Evolutionary conservation across 1,140 invertebrate species (phyloP).

Genomic region (Drosophila sp.): DNA sequence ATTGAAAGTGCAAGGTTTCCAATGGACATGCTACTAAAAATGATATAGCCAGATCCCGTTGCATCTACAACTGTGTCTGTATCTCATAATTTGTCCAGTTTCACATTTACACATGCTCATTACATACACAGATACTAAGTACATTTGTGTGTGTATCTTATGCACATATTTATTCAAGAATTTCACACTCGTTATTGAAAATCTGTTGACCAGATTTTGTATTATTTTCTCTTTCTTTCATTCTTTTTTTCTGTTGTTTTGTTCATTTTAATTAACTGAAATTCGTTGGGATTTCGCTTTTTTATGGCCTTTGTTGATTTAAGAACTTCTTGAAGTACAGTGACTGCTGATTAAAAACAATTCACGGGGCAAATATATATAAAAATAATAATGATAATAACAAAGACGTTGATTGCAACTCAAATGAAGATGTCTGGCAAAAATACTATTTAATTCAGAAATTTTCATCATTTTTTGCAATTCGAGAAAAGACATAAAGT

Average conservation of each 20-base stretch:
- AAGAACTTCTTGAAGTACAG: conserved; percentile 36
- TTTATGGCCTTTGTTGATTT: conserved; percentile 39
- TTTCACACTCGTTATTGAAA: conserved; percentile 73
- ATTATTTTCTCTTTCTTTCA: conserved; percentile 36
- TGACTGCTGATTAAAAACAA: conserved; percentile 40
- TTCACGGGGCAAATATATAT: conserved; percentile 8
- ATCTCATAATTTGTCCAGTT: conserved; percentile 60
- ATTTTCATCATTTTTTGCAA: background rate
- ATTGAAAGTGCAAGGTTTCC: conserved; percentile 51
- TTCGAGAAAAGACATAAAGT: background rate
- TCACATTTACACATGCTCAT: conserved; percentile 49
- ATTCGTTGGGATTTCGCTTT: conserved; percentile 25
- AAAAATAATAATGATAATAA: conserved; percentile 18
- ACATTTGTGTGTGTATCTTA: conserved; percentile 49
- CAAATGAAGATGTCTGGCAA: background rate
- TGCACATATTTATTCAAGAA: conserved; percentile 77
- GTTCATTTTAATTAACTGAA: conserved; percentile 51
- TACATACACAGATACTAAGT: conserved; percentile 22
- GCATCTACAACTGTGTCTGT: conserved; percentile 48
- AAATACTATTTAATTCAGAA: background rate
- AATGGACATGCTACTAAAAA: conserved; percentile 58
- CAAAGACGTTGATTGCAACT: conserved; percentile 8
- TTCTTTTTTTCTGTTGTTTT: conserved; percentile 32
- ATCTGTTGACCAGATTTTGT: conserved; percentile 77
- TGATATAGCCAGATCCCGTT: conserved; percentile 69